Percentiles rank a stretch among this genome's conserved stretches.
These are phyloP conservation scores for Pterobdella sp. DNA, from an alignment of 2,888 invertebrate species.

Conservation along the genomic window DNA sequence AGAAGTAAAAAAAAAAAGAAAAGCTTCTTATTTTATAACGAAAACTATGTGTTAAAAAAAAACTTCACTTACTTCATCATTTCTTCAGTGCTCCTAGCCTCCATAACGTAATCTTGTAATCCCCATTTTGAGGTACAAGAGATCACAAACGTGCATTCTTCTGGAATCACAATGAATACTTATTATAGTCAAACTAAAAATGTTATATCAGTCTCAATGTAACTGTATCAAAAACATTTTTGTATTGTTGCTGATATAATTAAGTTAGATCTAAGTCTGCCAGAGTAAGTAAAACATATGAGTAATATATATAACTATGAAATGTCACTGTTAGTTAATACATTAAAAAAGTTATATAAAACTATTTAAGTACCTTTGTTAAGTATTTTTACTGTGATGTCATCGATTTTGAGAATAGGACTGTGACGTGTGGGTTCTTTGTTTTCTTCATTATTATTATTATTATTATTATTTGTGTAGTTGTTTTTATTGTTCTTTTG, in stretches of 20 bases:
- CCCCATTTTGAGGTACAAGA: constrained; percentile 60
- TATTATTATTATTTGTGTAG: neutral
- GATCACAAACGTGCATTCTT: constrained; percentile 74
- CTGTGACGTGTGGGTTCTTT: constrained; percentile 56
- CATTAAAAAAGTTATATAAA: too few species aligned
- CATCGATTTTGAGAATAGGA: constrained; percentile 73
- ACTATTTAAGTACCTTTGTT: constrained; percentile 69
- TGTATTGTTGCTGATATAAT: too few species aligned
- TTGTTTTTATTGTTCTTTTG: neutral
- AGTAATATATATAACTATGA: too few species aligned
- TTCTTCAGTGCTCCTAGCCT: constrained; percentile 69
- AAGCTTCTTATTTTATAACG: too few species aligned
- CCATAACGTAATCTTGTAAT: constrained; percentile 72
- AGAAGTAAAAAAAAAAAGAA: too few species aligned
- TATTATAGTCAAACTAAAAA: too few species aligned
- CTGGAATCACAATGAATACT: constrained; percentile 35
- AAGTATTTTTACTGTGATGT: constrained; percentile 70
- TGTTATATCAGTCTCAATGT: too few species aligned
- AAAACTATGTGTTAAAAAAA: too few species aligned
- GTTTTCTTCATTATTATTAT: constrained; percentile 42
- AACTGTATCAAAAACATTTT: too few species aligned
- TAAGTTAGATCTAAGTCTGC: too few species aligned
- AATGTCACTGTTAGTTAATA: too few species aligned
- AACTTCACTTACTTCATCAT: constrained; percentile 62
- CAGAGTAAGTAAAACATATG: too few species aligned